phyloP scores from a whole-genome alignment of 2,888 invertebrate genomes.

The Cyrtodaria siliqua region DNA sequence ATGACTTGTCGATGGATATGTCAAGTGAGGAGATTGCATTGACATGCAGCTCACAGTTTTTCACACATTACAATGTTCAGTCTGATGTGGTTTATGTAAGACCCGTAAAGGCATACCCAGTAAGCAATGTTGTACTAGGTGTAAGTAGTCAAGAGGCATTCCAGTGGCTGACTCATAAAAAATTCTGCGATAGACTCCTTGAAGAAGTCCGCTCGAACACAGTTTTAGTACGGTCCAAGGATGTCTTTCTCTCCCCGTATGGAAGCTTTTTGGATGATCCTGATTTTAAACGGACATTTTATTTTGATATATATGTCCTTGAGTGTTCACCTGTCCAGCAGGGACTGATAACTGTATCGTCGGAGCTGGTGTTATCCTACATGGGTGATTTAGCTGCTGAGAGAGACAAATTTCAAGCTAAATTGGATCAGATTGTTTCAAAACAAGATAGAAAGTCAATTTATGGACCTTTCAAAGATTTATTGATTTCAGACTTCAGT shows the following conservation, averaged over 20 bases:
- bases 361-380: conserved; percentile 77
- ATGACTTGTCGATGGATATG: background rate
- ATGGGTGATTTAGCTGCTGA: conserved; percentile 60
- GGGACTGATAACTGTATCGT: conserved; percentile 72
- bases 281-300: conserved; percentile 71
- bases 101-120: conserved; percentile 67
- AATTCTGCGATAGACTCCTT: conserved; percentile 75
- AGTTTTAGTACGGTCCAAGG: conserved; percentile 75
- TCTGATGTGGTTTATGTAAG: conserved; percentile 66
- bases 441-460: conserved; percentile 23
- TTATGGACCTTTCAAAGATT: conserved; percentile 56
- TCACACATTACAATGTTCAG: conserved; percentile 75
- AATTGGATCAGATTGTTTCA: conserved; percentile 40
- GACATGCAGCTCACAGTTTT: conserved; percentile 67
- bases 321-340: conserved; percentile 79
- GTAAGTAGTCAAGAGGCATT: conserved; percentile 74
- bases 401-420: conserved; percentile 41
- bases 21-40: conserved; percentile 23
- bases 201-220: conserved; percentile 67
- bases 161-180: conserved; percentile 74
- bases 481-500: conserved; percentile 75
- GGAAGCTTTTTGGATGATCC: conserved; percentile 68
- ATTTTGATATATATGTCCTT: conserved; percentile 73
- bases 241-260: conserved; percentile 77
- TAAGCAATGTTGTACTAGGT: conserved; percentile 74